Conservation (phyloP, 2,797 vertebrate species). For the Enteromius paludinosus region DNA sequence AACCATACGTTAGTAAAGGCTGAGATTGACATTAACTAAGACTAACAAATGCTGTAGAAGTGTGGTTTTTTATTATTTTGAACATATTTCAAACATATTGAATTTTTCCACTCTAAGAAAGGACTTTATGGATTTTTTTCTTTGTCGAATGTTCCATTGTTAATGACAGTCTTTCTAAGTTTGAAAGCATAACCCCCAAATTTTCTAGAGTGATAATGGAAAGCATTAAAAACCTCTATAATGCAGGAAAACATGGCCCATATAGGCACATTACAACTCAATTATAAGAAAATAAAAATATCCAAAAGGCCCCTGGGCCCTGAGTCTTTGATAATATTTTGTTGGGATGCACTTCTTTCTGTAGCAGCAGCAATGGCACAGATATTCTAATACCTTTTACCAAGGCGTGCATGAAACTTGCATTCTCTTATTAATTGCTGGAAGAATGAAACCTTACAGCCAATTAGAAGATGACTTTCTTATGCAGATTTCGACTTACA, state of each 20-base stretch:
- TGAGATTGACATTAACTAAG: too few relatives aligned
- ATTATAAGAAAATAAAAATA: conserved; percentile 68
- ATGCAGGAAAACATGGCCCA: conserved; percentile 47
- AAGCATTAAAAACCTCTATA: conserved; percentile 55
- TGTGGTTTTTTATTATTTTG: too few relatives aligned
- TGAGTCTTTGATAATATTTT: conserved; percentile 64
- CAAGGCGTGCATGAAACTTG: conserved; percentile 58
- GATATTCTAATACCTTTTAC: conserved; percentile 63
- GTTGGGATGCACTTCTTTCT: conserved; percentile 57
- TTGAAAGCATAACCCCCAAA: conserved; percentile 35
- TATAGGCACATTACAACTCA: conserved; percentile 59
- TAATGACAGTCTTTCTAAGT: conserved; percentile 43
- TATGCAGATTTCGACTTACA: conserved; percentile 59
- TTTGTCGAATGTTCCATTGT: conserved; percentile 9
- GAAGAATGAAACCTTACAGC: conserved; percentile 59
- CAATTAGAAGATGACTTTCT: conserved; percentile 64
- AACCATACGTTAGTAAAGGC: too few relatives aligned
- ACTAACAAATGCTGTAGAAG: too few relatives aligned
- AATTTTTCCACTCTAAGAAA: background rate
- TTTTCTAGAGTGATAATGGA: conserved; percentile 51
- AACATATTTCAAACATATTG: background rate
- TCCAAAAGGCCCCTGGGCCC: conserved; percentile 58
- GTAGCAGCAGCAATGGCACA: conserved; percentile 59
- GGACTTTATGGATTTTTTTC: background rate
- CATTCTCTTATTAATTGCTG: conserved; percentile 63